Percentiles rank a stretch among this genome's conserved stretches.
These are phyloP conservation scores for Ceuthmochares aereus DNA, from an alignment of 2,113 vertebrate species.

Conservation along the genomic window DNA sequence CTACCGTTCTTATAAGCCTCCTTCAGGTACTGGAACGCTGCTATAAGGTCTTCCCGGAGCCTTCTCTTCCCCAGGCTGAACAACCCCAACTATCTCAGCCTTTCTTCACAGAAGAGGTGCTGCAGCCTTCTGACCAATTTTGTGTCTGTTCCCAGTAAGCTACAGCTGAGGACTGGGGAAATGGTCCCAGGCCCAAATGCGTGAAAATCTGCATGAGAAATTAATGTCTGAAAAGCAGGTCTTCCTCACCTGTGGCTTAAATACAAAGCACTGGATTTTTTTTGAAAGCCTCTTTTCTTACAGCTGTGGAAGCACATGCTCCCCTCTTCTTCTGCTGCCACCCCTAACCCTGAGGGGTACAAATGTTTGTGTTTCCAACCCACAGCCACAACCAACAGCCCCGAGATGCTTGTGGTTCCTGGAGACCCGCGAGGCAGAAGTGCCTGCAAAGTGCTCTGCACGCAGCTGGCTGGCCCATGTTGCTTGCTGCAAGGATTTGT, in stretches of 20 bases:
- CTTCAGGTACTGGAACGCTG: no score
- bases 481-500: rapidly evolving
- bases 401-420: rapidly evolving
- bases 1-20: no score
- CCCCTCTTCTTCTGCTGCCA: rapidly evolving
- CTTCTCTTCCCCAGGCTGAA: no score
- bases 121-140: no score
- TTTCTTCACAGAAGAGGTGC: no score
- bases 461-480: neutral
- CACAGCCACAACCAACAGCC: no score
- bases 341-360: no score
- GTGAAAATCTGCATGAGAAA: neutral
- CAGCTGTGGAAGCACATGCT: neutral
- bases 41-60: no score
- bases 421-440: neutral
- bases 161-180: rapidly evolving
- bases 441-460: neutral
- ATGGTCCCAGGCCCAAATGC: rapidly evolving
- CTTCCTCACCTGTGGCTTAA: neutral
- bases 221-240: neutral
- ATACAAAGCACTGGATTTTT: neutral
- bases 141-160: neutral
- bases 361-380: neutral
- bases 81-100: no score
- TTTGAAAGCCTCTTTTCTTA: neutral